Evolutionary conservation across 1,140 invertebrate species (phyloP), one percentile per base, ranked within the genome.

Genomic region (Aradophagus sp.): DNA sequence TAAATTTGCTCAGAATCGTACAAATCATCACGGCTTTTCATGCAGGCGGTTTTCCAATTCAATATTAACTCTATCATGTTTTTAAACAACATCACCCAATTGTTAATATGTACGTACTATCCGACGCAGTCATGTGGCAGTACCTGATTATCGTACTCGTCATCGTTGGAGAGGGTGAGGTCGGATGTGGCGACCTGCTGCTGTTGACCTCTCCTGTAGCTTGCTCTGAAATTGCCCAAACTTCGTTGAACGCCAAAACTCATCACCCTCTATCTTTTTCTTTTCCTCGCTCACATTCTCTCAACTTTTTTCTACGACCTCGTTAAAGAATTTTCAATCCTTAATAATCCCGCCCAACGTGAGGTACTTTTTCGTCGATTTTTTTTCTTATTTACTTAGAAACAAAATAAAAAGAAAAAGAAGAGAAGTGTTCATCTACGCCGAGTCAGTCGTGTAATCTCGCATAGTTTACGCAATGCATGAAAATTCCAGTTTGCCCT

Each of bases 81-180:
- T 35, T 14, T 15, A 23, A 44, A 50, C 58, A 34, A 13, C 27
- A 44, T 44, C 27, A 23, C 26, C 15, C 11, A 32, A 31, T 38
- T 52, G 45, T 15, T 7, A 11, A 15, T 50, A 34, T 53, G 19
- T 61, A 68, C 48, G 55, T 45, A 68, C 34, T 45, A 41, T 47
- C 23, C 52, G 36, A 14, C 50, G 34, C 39, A 17, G 0, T 56
- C 27, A 17, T 47, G 31, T 50, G 32, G 34, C 59, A 82, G 72
- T 87, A 87, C 84, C 87, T 86, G 81, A 82, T 83, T 81, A 72
- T 84, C 80, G 75, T 77, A 83, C 80, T 86, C 82, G 80, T 86
- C 85, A 79, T 87, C 85, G 72, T 86, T 86, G 80, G 84, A 86
- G 77, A 87, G 82, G 68, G 83, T 84, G 75, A 86, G 84, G 76